A percentile compares a stretch with the other conserved stretches of the same genome.
phyloP scores from a whole-genome alignment of 2,113 vertebrate species.

The Chauna torquata region DNA sequence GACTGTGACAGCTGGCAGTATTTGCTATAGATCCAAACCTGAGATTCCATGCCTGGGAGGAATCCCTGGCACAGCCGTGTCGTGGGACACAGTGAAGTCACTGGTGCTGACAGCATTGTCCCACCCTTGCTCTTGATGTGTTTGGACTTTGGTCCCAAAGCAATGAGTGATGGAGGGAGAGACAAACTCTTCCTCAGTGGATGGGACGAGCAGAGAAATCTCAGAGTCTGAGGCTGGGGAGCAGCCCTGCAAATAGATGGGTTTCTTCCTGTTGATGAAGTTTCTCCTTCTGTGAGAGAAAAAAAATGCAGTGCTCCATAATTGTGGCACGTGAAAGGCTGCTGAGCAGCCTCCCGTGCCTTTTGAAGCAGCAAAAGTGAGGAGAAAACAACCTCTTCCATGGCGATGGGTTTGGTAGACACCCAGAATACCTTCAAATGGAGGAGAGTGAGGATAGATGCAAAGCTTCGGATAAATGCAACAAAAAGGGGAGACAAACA shows the following conservation, averaged over 20 bases:
- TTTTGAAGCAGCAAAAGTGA: fast-evolving
- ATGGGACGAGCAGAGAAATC: no score
- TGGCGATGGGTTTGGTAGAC: fast-evolving
- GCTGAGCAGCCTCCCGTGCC: neutral
- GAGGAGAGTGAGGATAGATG: neutral
- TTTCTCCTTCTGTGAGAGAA: neutral
- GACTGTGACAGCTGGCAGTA: fast-evolving
- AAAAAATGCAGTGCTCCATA: neutral
- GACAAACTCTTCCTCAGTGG: neutral
- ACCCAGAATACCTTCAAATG: neutral
- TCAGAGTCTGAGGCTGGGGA: neutral
- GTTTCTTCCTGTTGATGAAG: neutral
- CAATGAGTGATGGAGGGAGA: neutral
- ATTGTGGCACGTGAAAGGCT: neutral
- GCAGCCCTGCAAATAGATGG: neutral
- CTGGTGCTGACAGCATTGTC: neutral
- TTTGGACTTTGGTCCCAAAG: no score
- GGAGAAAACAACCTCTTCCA: neutral
- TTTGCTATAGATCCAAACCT: neutral
- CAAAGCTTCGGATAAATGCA: neutral
- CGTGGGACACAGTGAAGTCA: neutral
- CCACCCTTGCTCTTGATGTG: neutral
- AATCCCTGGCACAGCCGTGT: neutral
- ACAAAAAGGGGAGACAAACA: no score
- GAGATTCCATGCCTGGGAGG: neutral